phyloP scores from a whole-genome alignment of 2,113 vertebrate species.

The Smithornis capensis region DNA sequence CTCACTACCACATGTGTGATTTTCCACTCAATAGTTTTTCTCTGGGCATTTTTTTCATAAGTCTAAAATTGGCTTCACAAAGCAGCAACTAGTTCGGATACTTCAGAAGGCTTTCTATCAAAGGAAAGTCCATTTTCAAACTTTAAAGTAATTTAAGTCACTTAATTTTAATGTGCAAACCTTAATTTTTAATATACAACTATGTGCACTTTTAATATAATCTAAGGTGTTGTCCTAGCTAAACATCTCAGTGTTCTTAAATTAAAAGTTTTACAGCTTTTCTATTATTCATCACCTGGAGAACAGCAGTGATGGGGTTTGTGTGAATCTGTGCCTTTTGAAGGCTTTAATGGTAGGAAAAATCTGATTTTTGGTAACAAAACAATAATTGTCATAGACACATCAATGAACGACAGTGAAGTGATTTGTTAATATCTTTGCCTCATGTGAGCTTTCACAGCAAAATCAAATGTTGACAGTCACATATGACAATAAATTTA shows the following conservation, averaged over 20 bases:
- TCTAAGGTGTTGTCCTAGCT: neutral
- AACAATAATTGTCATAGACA: neutral
- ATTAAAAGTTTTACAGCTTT: neutral
- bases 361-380: neutral
- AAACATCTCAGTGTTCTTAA: neutral
- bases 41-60: neutral
- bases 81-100: neutral
- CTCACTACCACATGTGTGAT: neutral
- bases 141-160: neutral
- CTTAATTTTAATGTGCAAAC: neutral
- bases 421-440: neutral
- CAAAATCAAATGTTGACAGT: neutral
- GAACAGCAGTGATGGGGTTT: neutral
- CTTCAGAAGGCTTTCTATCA: neutral
- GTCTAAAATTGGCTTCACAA: neutral
- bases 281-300: neutral
- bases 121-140: neutral
- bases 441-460: neutral
- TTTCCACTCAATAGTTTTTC: neutral
- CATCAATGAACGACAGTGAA: neutral
- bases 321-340: neutral
- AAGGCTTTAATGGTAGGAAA: neutral
- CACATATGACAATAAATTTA: neutral
- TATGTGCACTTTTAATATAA: neutral
- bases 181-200: neutral